Conservation (phyloP, 2,113 vertebrate genomes). For the Leptobrachium leishanense region DNA sequence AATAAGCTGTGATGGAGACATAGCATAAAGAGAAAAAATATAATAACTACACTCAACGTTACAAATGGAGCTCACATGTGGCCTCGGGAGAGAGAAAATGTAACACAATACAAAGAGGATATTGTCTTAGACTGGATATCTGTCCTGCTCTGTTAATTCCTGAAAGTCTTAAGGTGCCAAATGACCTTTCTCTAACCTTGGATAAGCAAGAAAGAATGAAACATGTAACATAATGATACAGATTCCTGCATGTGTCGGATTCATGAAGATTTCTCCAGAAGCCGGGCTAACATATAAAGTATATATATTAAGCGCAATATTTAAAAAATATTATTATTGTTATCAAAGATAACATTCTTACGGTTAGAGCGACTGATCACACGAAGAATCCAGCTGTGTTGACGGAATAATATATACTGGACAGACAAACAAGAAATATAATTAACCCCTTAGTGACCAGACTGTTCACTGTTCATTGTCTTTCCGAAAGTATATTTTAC, state of each 20-base stretch:
- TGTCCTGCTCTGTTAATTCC: slow-evolving; percentile 8
- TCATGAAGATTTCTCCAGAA: neutral
- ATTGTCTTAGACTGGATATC: slow-evolving; percentile 2
- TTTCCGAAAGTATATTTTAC: no score
- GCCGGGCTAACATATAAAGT: no score
- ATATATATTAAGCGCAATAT: no score
- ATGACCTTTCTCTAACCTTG: slow-evolving; percentile 36
- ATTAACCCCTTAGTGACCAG: no score
- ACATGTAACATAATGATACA: slow-evolving; percentile 1
- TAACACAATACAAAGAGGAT: neutral
- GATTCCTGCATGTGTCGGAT: neutral
- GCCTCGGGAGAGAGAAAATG: slow-evolving; percentile 11
- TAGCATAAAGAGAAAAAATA: neutral
- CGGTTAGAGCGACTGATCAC: no score
- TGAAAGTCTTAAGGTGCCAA: slow-evolving; percentile 17
- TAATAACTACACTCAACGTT: slow-evolving; percentile 1
- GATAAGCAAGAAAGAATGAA: neutral
- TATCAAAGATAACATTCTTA: no score
- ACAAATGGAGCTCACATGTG: slow-evolving; percentile 30
- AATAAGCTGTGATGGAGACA: slow-evolving; percentile 9
- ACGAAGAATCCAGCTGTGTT: no score
- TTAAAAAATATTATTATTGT: no score
- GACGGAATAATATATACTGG: no score
- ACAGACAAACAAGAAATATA: no score
- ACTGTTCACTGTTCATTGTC: no score